Conservation (phyloP, 2,113 vertebrate species). For the Macroglossus sobrinus region DNA sequence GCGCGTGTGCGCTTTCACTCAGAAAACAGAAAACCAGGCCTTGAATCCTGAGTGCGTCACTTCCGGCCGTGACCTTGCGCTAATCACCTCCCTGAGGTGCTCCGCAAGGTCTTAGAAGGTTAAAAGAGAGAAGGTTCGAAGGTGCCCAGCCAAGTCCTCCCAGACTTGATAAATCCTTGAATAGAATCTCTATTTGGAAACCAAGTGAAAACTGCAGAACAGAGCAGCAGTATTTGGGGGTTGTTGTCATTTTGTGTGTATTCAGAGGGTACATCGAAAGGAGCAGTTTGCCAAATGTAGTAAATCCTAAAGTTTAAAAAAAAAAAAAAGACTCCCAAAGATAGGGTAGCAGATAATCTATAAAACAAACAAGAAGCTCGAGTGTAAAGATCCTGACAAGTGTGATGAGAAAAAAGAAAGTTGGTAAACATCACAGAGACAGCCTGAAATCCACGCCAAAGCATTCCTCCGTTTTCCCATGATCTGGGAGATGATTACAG, state of each 20-base stretch:
- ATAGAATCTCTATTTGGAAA: neutral
- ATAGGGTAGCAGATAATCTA: neutral
- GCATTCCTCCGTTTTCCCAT: neutral
- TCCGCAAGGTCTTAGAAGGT: neutral
- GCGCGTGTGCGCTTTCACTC: accelerated
- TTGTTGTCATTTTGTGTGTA: neutral
- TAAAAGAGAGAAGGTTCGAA: neutral
- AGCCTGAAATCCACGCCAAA: neutral
- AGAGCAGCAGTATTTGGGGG: neutral
- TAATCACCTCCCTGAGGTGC: neutral
- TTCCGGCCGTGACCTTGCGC: neutral
- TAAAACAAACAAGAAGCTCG: neutral
- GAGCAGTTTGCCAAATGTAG: neutral
- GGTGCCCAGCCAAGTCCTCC: too few species aligned
- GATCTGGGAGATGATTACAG: neutral
- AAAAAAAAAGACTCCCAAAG: neutral
- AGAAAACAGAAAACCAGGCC: neutral
- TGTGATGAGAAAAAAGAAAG: neutral
- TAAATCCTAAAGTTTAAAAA: neutral
- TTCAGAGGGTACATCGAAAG: neutral
- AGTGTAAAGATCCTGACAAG: neutral
- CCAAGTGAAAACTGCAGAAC: neutral
- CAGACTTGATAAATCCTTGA: neutral
- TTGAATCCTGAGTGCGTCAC: neutral
- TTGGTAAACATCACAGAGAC: neutral